Base-by-base conservation (phyloP, 1,140 invertebrate species). In the Drosophila ohnishii region DNA sequence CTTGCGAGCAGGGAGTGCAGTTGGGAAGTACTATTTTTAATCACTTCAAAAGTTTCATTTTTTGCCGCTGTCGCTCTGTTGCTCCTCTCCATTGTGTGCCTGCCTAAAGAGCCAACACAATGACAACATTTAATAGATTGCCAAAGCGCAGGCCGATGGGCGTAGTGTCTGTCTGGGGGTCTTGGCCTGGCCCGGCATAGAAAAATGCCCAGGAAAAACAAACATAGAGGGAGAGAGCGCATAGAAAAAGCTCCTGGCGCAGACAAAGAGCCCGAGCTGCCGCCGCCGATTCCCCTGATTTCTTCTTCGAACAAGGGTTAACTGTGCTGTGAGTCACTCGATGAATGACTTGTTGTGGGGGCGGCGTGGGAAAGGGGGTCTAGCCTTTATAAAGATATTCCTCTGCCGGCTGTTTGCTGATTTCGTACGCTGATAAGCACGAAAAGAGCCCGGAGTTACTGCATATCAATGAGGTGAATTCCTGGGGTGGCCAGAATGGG, bases 101-200 rank as follows among this genome's bases (percentile, higher is more conserved):
- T 30, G 72, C 39, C 83, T 79, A 66, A 75, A 53, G 72, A 87
- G 76, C 53, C 70, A 69, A 60, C 84, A 87, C 84, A 87, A 82
- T 84, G 80, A 78, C 79, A 83, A 87, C 83, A 88, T 87, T 87
- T 87, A 87, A 88, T 87, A 87, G 84, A 88, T 87, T 87, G 84
- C 76, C 71, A 51, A 50, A 40, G 61, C 51, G 57, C 37, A 44
- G 40, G 14, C 19, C 63, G 45, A 39, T 63, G 37, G 51, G 40
- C 13, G 51, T 22, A 35, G 67, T 40, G 64, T 64, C 45, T 64
- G 64, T 65, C 44, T 44, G 53, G 40, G 44, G 25, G 47, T 32
- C 48, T n/a, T 32, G 47, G 47, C 42, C 42, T 22, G 19, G 50
- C 45, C 34, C 16, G 56, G 64, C 71, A 76, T 86, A 75, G 82